Conservation (phyloP, 2,888 invertebrate species). For the Brassicogethes aeneus region DNA sequence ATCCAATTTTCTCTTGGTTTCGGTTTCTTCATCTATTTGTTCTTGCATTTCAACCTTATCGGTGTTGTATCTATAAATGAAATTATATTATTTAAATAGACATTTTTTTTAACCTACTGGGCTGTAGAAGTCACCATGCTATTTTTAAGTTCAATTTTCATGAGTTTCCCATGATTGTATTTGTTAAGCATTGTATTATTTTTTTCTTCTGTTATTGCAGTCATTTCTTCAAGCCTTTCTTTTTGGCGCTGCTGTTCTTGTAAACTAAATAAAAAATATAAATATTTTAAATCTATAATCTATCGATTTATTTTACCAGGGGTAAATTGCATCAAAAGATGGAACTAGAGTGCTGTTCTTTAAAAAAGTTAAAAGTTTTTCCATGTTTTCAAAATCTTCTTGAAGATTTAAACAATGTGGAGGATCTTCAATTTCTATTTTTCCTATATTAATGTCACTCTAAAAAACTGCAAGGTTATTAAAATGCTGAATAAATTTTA, state of each 20-base stretch:
- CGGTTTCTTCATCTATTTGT: slow-evolving; percentile 40
- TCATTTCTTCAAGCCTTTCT: slow-evolving; percentile 24
- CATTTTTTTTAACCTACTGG: slow-evolving; percentile 26
- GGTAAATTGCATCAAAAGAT: slow-evolving; percentile 39
- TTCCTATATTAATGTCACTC: slow-evolving; percentile 31
- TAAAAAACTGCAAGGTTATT: slow-evolving; percentile 15
- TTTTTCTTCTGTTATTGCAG: slow-evolving; percentile 22
- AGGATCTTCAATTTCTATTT: slow-evolving; percentile 19
- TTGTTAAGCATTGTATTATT: slow-evolving; percentile 27
- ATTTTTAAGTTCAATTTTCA: slow-evolving; percentile 25
- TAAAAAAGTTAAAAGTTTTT: slow-evolving; percentile 36
- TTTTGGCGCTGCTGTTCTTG: slow-evolving; percentile 29
- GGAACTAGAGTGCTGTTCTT: slow-evolving; percentile 38
- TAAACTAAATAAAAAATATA: slow-evolving; percentile 20
- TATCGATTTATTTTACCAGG: slow-evolving; percentile 39
- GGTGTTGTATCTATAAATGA: slow-evolving; percentile 40
- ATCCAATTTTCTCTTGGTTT: slow-evolving; percentile 38
- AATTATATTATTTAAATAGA: background rate
- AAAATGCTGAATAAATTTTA: no score
- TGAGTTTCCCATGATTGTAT: slow-evolving; percentile 24
- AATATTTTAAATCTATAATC: no score
- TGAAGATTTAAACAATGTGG: slow-evolving; percentile 31
- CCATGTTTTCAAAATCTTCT: slow-evolving; percentile 34
- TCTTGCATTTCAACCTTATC: slow-evolving; percentile 43
- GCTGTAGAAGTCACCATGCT: slow-evolving; percentile 29